These are phyloP conservation scores for Belonocnema kinseyi DNA, from an alignment of 1,140 invertebrate genomes.

Conservation along the genomic window DNA sequence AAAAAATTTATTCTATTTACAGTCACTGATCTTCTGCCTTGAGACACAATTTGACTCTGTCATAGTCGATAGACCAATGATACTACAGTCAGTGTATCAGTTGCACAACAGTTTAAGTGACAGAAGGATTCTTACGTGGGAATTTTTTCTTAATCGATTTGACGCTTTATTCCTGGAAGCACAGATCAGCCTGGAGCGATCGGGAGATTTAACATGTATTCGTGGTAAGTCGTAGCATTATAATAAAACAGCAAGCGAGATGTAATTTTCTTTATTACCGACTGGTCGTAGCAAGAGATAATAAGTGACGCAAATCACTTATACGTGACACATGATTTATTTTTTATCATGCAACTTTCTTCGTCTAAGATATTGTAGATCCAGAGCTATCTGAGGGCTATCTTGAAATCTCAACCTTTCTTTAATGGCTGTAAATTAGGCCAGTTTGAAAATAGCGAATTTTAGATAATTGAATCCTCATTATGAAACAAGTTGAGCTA, in stretches of 20 bases:
- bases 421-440: no score
- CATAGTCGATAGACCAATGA: constrained; percentile 96
- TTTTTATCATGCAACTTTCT: no score
- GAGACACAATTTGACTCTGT: constrained; percentile 96
- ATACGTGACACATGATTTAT: no score
- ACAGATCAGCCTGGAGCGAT: constrained; percentile 91
- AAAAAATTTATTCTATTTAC: constrained; percentile 58
- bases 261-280: not conserved
- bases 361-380: no score
- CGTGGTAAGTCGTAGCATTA: constrained; percentile 79
- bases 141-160: constrained; percentile 98
- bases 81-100: constrained; percentile 97
- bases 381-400: no score
- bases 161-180: constrained; percentile 97
- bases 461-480: no score
- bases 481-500: no score
- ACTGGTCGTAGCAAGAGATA: no score
- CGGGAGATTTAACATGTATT: constrained; percentile 86
- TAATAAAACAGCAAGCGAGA: not conserved
- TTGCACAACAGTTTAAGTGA: constrained; percentile 95
- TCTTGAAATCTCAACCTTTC: no score
- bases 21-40: constrained; percentile 90
- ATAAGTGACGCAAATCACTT: no score
- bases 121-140: constrained; percentile 94
- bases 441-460: no score